phyloP scores from a whole-genome alignment of 2,113 vertebrate species.

The Sula dactylatra region DNA sequence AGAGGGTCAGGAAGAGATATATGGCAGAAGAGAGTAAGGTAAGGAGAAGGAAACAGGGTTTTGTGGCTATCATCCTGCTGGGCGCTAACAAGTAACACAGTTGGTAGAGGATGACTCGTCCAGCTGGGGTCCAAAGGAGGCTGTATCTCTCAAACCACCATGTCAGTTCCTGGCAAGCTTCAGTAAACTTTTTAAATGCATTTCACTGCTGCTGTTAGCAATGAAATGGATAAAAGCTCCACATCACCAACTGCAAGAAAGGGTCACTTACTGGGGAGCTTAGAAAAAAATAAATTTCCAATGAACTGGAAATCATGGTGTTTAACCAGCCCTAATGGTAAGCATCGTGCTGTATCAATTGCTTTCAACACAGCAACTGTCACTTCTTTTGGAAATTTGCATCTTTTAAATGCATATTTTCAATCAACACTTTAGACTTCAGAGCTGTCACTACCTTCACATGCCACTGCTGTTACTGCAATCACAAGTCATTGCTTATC shows the following conservation, averaged over 20 bases:
- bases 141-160: accelerated
- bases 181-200: neutral
- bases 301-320: neutral
- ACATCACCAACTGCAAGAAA: neutral
- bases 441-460: neutral
- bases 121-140: neutral
- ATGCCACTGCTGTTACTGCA: neutral
- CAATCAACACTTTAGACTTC: neutral
- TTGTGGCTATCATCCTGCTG: neutral
- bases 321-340: neutral
- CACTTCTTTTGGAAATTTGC: neutral
- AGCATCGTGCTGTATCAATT: neutral
- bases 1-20: neutral
- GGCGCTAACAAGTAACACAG: neutral
- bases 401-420: conserved; percentile 7
- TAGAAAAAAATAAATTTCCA: neutral
- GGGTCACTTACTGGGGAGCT: neutral
- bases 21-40: neutral
- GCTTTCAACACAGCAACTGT: neutral
- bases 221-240: neutral
- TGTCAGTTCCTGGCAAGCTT: neutral
- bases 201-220: neutral
- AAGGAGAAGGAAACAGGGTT: neutral
- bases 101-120: accelerated
- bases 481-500: neutral